These are phyloP conservation scores for Rhagonycha fulva DNA, from an alignment of 2,888 invertebrate species.

Conservation along the genomic window DNA sequence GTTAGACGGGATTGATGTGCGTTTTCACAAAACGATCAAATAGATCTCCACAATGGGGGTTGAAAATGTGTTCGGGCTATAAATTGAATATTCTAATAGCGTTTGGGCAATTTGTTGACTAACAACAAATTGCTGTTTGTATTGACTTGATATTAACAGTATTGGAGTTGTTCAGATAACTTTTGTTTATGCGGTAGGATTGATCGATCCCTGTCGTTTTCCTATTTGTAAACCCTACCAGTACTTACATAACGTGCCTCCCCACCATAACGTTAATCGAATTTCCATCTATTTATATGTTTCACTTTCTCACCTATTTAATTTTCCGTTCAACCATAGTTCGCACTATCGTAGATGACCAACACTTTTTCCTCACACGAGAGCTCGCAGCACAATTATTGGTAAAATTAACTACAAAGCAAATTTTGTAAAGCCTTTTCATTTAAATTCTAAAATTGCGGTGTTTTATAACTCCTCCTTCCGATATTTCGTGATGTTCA, in stretches of 20 bases:
- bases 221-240: slow-evolving; percentile 8
- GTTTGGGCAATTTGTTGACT: slow-evolving; percentile 5
- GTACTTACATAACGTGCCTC: slow-evolving; percentile 7
- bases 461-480: slow-evolving; percentile 5
- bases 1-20: background rate
- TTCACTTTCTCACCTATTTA: background rate
- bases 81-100: slow-evolving; percentile 1
- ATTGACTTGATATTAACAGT: slow-evolving; percentile 13
- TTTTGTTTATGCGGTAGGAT: slow-evolving; percentile 13
- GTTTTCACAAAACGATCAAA: background rate
- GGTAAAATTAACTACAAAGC: slow-evolving; percentile 19
- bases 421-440: slow-evolving; percentile 17
- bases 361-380: background rate
- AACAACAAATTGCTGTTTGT: slow-evolving; percentile 8
- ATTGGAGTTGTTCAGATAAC: background rate
- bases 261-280: background rate
- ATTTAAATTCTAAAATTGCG: slow-evolving; percentile 13
- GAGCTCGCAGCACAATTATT: slow-evolving; percentile 15
- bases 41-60: background rate
- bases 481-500: slow-evolving; percentile 10
- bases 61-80: background rate
- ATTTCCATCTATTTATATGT: background rate
- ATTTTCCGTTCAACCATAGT: background rate
- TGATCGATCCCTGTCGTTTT: slow-evolving; percentile 15
- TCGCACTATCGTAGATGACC: background rate